Evolutionary conservation across 2,888 invertebrate species (phyloP).

Genomic region (Drosophila recens): DNA sequence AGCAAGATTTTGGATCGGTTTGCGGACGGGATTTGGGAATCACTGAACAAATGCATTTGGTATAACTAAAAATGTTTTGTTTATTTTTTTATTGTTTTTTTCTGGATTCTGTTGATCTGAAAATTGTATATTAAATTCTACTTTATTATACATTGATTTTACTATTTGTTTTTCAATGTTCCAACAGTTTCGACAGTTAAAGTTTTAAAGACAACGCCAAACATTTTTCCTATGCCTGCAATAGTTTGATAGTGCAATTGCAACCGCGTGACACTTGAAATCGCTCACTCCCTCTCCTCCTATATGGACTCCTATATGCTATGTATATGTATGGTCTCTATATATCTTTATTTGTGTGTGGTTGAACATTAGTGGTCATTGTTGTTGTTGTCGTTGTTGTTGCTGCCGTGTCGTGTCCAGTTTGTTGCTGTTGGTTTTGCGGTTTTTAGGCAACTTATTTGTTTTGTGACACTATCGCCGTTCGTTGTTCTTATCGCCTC

Average conservation of each 20-base stretch:
- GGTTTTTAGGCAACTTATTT: slow-evolving; percentile 78
- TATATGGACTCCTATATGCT: not conserved
- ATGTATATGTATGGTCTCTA: slow-evolving; percentile 5
- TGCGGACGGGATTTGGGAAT: too few relatives aligned
- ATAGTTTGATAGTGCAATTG: slow-evolving; percentile 61
- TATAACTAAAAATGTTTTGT: too few relatives aligned
- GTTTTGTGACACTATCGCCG: slow-evolving; percentile 73
- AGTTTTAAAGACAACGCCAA: slow-evolving; percentile 4
- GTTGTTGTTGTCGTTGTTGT: slow-evolving; percentile 17
- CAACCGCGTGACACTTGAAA: slow-evolving; percentile 41
- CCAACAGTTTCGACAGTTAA: not conserved
- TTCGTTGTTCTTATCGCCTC: slow-evolving; percentile 62
- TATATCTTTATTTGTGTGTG: slow-evolving; percentile 63
- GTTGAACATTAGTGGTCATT: slow-evolving; percentile 75
- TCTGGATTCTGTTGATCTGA: too few relatives aligned
- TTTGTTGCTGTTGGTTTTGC: slow-evolving; percentile 69
- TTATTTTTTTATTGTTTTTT: too few relatives aligned
- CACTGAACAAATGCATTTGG: too few relatives aligned
- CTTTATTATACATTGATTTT: too few relatives aligned
- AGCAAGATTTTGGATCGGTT: too few relatives aligned
- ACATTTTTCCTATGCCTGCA: slow-evolving; percentile 14
- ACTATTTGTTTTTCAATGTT: too few relatives aligned
- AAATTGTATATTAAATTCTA: too few relatives aligned
- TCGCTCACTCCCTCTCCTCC: slow-evolving; percentile 1
- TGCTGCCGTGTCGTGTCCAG: slow-evolving; percentile 47